A percentile compares a stretch with the other conserved stretches of the same genome.
These are phyloP conservation scores for Pseudochirops cupreus DNA, from an alignment of 2,797 vertebrate species.

Conservation along the genomic window DNA sequence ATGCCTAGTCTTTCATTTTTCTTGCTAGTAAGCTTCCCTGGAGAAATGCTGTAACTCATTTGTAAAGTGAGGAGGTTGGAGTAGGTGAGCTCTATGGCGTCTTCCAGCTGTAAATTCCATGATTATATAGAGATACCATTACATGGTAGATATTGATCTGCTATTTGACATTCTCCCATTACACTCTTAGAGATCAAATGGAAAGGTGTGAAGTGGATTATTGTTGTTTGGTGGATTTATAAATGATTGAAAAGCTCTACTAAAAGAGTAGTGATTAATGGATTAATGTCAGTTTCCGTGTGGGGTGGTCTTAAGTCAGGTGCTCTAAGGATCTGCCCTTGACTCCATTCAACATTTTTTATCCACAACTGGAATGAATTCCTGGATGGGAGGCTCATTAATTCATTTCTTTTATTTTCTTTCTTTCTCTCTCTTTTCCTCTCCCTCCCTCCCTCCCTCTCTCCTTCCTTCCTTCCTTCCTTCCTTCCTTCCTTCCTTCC, in stretches of 20 bases:
- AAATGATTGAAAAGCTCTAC: neutral
- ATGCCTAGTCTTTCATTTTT: neutral
- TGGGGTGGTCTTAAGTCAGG: neutral
- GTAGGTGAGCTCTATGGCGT: neutral
- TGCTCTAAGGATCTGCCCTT: neutral
- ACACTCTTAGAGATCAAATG: neutral
- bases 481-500: neutral
- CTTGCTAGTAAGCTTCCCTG: neutral
- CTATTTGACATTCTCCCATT: neutral
- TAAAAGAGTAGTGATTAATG: neutral
- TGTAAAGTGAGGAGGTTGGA: neutral
- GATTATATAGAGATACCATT: neutral
- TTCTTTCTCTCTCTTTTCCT: fast-evolving
- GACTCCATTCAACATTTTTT: neutral
- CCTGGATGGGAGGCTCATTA: neutral
- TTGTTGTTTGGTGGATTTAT: neutral
- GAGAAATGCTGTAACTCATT: neutral
- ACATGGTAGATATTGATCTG: neutral
- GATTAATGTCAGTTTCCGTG: neutral
- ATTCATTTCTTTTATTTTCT: neutral
- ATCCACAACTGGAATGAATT: neutral
- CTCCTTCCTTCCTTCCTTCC: neutral
- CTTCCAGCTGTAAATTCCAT: neutral
- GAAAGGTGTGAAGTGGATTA: neutral
- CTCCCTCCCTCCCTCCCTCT: fast-evolving